Evolutionary conservation across 2,797 vertebrate genomes (phyloP).

Genomic region (Thalassophryne amazonica): DNA sequence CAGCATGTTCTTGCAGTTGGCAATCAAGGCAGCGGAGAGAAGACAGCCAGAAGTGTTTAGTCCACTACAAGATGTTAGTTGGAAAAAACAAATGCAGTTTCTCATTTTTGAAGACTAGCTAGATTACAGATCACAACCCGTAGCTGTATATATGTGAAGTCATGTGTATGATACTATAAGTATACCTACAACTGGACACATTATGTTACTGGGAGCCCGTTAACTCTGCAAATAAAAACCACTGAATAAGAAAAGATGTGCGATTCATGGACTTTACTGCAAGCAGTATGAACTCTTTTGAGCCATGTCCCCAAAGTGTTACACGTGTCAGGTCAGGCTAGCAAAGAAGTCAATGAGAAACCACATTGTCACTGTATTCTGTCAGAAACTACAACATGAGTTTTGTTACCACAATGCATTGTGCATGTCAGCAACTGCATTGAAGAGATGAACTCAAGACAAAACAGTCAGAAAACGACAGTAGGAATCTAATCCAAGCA

Average conservation of each 20-base stretch:
- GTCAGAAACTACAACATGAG: constrained; percentile 75
- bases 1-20: constrained; percentile 72
- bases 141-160: constrained; percentile 54
- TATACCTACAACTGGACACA: constrained; percentile 38
- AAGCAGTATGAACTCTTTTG: constrained; percentile 55
- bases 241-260: constrained; percentile 58
- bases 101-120: constrained; percentile 79
- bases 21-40: constrained; percentile 78
- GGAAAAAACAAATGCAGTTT: constrained; percentile 83
- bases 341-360: constrained; percentile 84
- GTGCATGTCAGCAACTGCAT: constrained; percentile 79
- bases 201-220: constrained; percentile 37
- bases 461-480: constrained; percentile 72
- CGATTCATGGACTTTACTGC: constrained; percentile 60
- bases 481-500: constrained; percentile 71
- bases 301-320: constrained; percentile 55
- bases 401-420: constrained; percentile 82
- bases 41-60: constrained; percentile 74
- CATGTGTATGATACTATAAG: constrained; percentile 49
- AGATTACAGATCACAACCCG: constrained; percentile 81
- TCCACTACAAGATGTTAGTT: constrained; percentile 81
- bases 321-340: constrained; percentile 48
- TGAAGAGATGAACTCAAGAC: constrained; percentile 74
- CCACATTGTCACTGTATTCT: constrained; percentile 82
- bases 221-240: constrained; percentile 57